A percentile compares a stretch with the other conserved stretches of the same genome.
phyloP scores from a whole-genome alignment of 2,888 invertebrate genomes.

The Bugulina stolonifera region DNA sequence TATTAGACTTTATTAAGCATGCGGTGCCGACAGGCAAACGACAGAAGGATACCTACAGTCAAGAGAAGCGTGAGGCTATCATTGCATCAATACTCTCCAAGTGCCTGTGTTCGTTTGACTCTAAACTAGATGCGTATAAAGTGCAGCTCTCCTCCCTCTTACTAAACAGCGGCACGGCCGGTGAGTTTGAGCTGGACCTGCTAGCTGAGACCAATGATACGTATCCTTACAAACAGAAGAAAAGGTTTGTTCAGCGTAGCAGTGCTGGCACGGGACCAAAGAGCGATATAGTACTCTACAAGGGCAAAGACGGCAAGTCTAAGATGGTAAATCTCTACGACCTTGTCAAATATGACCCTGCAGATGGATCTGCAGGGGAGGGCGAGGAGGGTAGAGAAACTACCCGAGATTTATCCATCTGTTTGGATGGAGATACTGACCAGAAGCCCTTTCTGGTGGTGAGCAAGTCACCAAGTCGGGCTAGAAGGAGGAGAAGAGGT shows the following conservation, averaged over 20 bases:
- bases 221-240: constrained; percentile 15
- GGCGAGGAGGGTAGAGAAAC: background rate
- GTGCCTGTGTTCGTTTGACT: constrained; percentile 10
- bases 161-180: constrained; percentile 15
- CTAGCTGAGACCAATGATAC: constrained; percentile 21
- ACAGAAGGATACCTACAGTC: constrained; percentile 20
- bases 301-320: constrained; percentile 5
- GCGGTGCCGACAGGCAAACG: constrained; percentile 23
- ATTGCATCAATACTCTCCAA: constrained; percentile 12
- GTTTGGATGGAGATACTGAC: background rate
- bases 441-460: constrained; percentile 11
- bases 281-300: constrained; percentile 1
- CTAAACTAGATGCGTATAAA: constrained; percentile 21
- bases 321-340: constrained; percentile 20
- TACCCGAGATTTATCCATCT: background rate
- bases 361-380: background rate
- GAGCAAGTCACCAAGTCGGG: background rate
- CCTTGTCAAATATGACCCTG: constrained; percentile 20
- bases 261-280: background rate
- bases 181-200: constrained; percentile 21
- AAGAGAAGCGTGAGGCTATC: constrained; percentile 9
- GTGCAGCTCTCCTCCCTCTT: constrained; percentile 19
- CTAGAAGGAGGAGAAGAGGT: background rate
- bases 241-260: background rate
- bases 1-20: constrained; percentile 21